These are phyloP conservation scores for Bombus turneri DNA, from an alignment of 1,140 invertebrate species.

Conservation along the genomic window DNA sequence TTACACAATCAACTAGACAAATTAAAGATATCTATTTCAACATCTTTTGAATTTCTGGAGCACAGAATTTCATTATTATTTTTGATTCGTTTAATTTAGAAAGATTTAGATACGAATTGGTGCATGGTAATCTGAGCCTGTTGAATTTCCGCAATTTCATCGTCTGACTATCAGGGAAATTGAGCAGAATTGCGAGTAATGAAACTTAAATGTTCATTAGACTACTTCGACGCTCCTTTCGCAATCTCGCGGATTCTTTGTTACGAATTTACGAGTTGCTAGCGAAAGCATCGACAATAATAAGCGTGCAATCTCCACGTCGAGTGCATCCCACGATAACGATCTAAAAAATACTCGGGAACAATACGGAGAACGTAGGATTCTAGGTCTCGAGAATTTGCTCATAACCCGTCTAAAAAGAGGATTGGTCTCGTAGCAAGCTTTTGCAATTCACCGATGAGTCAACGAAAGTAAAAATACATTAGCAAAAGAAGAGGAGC, in stretches of 20 bases:
- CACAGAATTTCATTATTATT: neutral
- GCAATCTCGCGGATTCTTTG: constrained; percentile 35
- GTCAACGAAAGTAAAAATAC: constrained; percentile 34
- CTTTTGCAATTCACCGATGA: constrained; percentile 41
- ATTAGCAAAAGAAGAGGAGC: constrained; percentile 1
- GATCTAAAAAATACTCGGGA: constrained; percentile 15
- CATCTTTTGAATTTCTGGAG: neutral
- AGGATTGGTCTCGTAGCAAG: neutral
- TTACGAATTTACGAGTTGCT: constrained; percentile 19
- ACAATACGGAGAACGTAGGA: neutral
- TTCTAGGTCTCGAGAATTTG: neutral
- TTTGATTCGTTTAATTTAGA: too few relatives aligned
- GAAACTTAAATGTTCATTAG: constrained; percentile 1
- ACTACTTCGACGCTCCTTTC: neutral
- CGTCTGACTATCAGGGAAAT: constrained; percentile 12
- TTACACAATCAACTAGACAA: neutral
- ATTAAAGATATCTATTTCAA: neutral
- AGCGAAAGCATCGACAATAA: constrained; percentile 68
- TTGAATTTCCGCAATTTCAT: constrained; percentile 8
- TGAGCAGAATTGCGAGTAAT: neutral
- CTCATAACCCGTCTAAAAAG: neutral
- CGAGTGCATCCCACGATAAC: constrained; percentile 65
- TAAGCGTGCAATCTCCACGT: constrained; percentile 64
- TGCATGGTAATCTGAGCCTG: neutral
- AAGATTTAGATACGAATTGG: neutral